A percentile compares a stretch with the other conserved stretches of the same genome.
phyloP scores from a whole-genome alignment of 2,113 vertebrate species.

The Tragelaphus strepsiceros region DNA sequence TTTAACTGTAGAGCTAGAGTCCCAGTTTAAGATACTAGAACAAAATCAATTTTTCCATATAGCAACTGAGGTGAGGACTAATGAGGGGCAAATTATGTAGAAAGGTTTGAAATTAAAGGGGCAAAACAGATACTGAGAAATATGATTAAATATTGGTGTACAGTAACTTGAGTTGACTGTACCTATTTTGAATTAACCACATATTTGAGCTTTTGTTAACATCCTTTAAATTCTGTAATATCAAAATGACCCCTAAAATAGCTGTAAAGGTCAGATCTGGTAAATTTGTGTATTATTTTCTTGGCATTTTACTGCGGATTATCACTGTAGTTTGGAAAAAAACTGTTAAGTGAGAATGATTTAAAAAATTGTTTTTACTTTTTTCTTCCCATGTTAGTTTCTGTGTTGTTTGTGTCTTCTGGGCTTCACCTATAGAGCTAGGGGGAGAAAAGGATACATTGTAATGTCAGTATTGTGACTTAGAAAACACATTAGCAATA shows the following conservation, averaged over 20 bases:
- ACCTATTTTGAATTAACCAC: background rate
- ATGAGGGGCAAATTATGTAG: background rate
- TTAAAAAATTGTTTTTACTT: background rate
- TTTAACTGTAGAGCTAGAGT: background rate
- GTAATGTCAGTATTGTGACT: slow-evolving; percentile 10
- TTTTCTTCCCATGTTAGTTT: background rate
- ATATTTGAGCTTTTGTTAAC: background rate
- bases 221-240: slow-evolving; percentile 26
- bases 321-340: slow-evolving; percentile 7
- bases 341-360: background rate
- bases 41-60: slow-evolving; percentile 4
- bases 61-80: background rate
- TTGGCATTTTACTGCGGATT: background rate
- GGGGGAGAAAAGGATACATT: background rate
- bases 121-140: background rate
- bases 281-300: background rate
- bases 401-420: background rate
- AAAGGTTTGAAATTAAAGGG: slow-evolving; percentile 20
- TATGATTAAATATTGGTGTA: background rate
- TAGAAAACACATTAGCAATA: background rate
- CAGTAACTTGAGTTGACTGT: background rate
- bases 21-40: background rate
- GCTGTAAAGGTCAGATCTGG: background rate
- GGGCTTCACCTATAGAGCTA: background rate
- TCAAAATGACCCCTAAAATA: background rate